Percentiles rank a stretch among this genome's conserved stretches.
Evolutionary conservation across 2,888 invertebrate genomes (phyloP).

Genomic region (Epinotia nisella): DNA sequence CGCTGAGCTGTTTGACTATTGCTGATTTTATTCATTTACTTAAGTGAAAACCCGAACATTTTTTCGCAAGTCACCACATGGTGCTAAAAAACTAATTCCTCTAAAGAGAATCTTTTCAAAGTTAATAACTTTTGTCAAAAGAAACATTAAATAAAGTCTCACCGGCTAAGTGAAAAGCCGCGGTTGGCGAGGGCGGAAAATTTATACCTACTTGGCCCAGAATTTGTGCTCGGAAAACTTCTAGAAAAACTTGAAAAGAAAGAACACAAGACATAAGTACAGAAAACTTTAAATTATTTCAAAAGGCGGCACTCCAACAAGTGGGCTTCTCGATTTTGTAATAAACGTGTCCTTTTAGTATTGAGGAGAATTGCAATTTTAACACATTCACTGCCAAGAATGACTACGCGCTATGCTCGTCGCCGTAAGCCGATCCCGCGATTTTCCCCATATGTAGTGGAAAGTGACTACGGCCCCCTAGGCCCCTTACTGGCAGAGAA

Average conservation of each 20-base stretch:
- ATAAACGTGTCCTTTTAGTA: background rate
- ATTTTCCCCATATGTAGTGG: too few species aligned
- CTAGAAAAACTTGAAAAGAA: slow-evolving; percentile 19
- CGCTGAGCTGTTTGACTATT: background rate
- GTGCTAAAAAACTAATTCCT: slow-evolving; percentile 25
- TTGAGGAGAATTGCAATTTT: slow-evolving; percentile 11
- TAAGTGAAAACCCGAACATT: slow-evolving; percentile 7
- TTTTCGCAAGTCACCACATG: slow-evolving; percentile 12
- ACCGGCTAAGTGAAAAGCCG: slow-evolving; percentile 28
- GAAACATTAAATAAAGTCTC: slow-evolving; percentile 29
- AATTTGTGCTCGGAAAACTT: slow-evolving; percentile 30
- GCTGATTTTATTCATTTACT: slow-evolving; percentile 16
- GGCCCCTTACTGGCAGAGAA: too few species aligned
- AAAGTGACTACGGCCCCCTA: too few species aligned
- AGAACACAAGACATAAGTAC: slow-evolving; percentile 19
- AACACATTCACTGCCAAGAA: too few species aligned
- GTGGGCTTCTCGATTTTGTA: slow-evolving; percentile 19
- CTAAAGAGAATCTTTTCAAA: slow-evolving; percentile 24
- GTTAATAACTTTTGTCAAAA: slow-evolving; percentile 35
- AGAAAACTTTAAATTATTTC: slow-evolving; percentile 32
- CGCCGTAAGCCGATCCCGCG: too few species aligned
- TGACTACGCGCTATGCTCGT: too few species aligned
- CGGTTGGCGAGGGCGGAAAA: slow-evolving; percentile 18
- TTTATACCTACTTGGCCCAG: slow-evolving; percentile 28
- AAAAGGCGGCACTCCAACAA: slow-evolving; percentile 8